phyloP scores from a whole-genome alignment of 2,888 invertebrate species.

The Seira musarum region DNA sequence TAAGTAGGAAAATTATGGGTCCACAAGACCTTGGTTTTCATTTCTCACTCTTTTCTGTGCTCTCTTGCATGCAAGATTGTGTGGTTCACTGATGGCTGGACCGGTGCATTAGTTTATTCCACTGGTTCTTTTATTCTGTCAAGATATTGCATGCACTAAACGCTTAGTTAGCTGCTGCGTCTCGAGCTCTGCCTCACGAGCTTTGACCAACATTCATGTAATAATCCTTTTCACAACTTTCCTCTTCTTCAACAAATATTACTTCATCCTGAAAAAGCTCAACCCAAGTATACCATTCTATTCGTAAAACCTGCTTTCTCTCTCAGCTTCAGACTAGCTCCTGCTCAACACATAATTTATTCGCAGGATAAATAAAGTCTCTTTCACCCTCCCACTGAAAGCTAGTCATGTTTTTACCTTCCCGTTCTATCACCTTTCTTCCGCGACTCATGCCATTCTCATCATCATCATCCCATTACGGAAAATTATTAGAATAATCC shows the following conservation, averaged over 20 bases:
- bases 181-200: not conserved
- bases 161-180: conserved; percentile 29
- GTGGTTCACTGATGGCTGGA: conserved; percentile 11
- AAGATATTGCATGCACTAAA: conserved; percentile 31
- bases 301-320: too few species aligned
- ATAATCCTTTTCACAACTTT: conserved; percentile 20
- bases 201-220: conserved; percentile 10
- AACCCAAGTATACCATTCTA: too few species aligned
- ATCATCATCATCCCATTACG: conserved; percentile 9
- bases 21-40: conserved; percentile 62
- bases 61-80: conserved; percentile 18
- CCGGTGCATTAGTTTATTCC: conserved; percentile 42
- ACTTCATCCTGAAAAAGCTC: not conserved
- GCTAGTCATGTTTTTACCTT: not conserved
- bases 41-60: conserved; percentile 32
- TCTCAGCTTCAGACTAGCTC: not conserved
- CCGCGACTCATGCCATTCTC: not conserved
- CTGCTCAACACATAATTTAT: not conserved
- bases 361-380: not conserved
- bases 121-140: conserved; percentile 10
- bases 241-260: conserved; percentile 7
- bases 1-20: conserved; percentile 61
- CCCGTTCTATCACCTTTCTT: not conserved
- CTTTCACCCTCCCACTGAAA: not conserved
- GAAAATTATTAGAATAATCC: not conserved